Base-by-base conservation (phyloP, 2,888 invertebrate species). In the Eupithecia subumbrata region DNA sequence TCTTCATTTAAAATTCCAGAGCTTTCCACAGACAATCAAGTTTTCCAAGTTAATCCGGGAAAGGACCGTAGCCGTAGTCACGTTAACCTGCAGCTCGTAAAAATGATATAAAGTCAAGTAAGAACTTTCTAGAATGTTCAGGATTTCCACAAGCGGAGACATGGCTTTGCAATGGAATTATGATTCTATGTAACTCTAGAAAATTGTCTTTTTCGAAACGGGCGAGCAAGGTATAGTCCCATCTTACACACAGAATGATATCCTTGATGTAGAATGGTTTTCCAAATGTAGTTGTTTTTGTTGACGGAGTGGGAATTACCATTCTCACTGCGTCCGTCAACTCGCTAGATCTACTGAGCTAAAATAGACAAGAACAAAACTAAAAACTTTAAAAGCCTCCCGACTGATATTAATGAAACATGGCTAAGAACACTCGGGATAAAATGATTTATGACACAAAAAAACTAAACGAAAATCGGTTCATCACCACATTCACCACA, bases 101-200 rank as follows among this genome's bases (percentile, higher is more conserved):
- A 76, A 76, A 69, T 69, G 72, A 40, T 70, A 72, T 76, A 76
- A 76, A 72, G 43, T 30, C 45, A 70, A 75, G 22, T 12, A 45
- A 25, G 45, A 71, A 34, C 37, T 68, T 71, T 72, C 66, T 43
- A 56, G 52, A 70, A 66, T 22, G 69, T 72, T 63, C 63, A 48
- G 63, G 70, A 69, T 56, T 76, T 68, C n/a, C 68, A 68, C 40
- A n/a, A 72, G 56, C 18, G 37, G 22, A 37, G 70, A 75, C 66
- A 67, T 67, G 66, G n/a, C 75, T 30, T 66, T 66, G 69, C 72
- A 75, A 71, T 22, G 43, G 22, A 68, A 40, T 68, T 68, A 68
- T 25, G 43, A 68, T 68, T 68, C 22, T 25, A 68, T 12, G 22
- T 22, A 9, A 14, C 43, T 68, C 43, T 12, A 18, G 40, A 43